Conservation (phyloP, 1,140 invertebrate genomes). For the Lasioglossum albipes region DNA sequence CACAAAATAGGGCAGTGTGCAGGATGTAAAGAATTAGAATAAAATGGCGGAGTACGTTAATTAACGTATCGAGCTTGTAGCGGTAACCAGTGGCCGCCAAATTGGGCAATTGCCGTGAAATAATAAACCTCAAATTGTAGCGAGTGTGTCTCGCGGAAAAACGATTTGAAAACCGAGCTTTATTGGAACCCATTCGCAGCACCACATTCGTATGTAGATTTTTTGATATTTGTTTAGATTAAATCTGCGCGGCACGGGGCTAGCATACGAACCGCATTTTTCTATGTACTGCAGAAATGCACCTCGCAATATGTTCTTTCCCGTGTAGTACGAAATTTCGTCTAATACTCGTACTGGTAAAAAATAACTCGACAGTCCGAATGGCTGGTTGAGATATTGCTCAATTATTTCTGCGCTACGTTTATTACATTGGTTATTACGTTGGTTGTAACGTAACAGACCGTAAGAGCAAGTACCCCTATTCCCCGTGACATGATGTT, state of each 20-base stretch:
- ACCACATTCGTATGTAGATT: too few species aligned
- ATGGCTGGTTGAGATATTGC: constrained; percentile 27
- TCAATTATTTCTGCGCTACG: constrained; percentile 11
- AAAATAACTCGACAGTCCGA: constrained; percentile 30
- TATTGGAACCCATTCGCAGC: too few species aligned
- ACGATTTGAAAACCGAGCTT: too few species aligned
- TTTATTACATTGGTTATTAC: constrained; percentile 17
- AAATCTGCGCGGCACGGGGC: too few species aligned
- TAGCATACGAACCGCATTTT: not conserved
- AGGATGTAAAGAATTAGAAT: too few species aligned
- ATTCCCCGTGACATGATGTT: not conserved
- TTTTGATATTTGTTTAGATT: not conserved
- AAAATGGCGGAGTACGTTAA: too few species aligned
- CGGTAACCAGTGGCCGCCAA: too few species aligned
- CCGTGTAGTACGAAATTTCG: constrained; percentile 15
- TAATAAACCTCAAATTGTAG: too few species aligned
- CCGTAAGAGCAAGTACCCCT: constrained; percentile 15
- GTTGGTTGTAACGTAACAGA: constrained; percentile 4
- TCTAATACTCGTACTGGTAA: constrained; percentile 11
- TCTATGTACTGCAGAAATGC: not conserved
- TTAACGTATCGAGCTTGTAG: too few species aligned
- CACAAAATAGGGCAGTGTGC: too few species aligned
- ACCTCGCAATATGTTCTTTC: not conserved
- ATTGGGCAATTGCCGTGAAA: too few species aligned
- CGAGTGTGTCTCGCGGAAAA: too few species aligned